Evolutionary conservation across 2,113 vertebrate genomes (phyloP).

Genomic region (Argyrosomus japonicus): DNA sequence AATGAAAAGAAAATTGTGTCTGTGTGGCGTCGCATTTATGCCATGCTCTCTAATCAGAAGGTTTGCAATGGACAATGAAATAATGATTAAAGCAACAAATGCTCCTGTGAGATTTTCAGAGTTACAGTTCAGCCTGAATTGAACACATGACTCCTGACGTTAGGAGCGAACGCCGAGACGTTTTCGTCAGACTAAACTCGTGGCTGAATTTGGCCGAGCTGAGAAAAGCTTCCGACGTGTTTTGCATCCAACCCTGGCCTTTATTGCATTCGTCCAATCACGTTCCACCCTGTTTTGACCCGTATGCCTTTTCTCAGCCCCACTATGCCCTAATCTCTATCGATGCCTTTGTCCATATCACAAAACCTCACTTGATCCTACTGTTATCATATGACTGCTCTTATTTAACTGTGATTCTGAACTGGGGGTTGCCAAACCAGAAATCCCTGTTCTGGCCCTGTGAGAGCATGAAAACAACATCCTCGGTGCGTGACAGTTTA

Average conservation of each 20-base stretch:
- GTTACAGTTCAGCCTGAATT: constrained; percentile 1
- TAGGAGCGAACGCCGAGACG: background rate
- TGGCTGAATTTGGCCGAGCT: constrained; percentile 11
- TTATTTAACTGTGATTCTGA: constrained; percentile 65
- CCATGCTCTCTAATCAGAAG: constrained; percentile 11
- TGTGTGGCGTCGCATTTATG: background rate
- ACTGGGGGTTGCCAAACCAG: constrained; percentile 60
- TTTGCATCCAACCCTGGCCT: constrained; percentile 44
- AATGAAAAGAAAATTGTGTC: background rate
- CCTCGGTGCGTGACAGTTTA: constrained; percentile 44
- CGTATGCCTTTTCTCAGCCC: constrained; percentile 62
- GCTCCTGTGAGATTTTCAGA: background rate
- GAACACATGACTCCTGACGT: background rate
- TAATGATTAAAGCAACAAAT: constrained; percentile 7
- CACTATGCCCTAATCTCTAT: constrained; percentile 40
- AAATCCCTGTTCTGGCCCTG: constrained; percentile 61
- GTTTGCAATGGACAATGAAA: constrained; percentile 10
- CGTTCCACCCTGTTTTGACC: constrained; percentile 30
- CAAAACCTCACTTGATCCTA: constrained; percentile 51
- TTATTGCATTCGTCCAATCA: constrained; percentile 43
- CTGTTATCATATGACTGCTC: constrained; percentile 64
- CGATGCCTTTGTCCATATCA: constrained; percentile 67
- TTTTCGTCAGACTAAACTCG: constrained; percentile 2
- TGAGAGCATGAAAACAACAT: constrained; percentile 42
- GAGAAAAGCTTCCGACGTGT: background rate